Base-by-base conservation (phyloP, 2,113 vertebrate genomes). In the Mirounga angustirostris region DNA sequence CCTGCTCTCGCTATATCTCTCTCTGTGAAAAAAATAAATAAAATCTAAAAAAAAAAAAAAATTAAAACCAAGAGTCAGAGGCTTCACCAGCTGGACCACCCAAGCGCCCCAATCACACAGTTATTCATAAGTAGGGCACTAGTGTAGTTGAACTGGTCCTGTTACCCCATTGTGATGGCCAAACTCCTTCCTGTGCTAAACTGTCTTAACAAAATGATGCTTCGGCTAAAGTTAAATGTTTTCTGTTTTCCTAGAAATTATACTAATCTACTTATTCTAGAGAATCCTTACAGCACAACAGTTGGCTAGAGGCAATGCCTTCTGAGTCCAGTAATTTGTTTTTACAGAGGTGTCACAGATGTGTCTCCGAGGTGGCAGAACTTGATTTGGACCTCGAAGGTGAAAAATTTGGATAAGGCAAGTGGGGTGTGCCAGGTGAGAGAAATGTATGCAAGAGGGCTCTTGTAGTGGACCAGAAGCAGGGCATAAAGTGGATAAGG, bases 301-400 rank as follows among this genome's bases (percentile, higher is more conserved):
- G 36, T 33, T 82, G 92, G 26, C 61, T 59, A 7, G 19, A 91
- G 83, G 11, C 59, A 40, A 1, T 73, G 26, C 52, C 24, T 78
- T 73, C 71, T 36, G 12, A 89, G 22, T 33, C 43, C 54, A 5
- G 36, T 90, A 56, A 61, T 74, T 93, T 95, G 36, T 91, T 58
- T 65, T 95, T 52, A 65, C 10, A 84, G 46, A 56, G 30, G 0
- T 88, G 24, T 80, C 19, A 50, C 21, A 36, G 43, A 76, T 2
- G 26, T 76, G 26, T 76, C 74, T 30, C 43, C 18, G 40, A 74
- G 16, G 26, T 76, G 79, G n/a, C 81, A 36, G 61, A 71, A 30
- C 7, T 79, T 56, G 74, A 73, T 59, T 22, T 74, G 21, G 33
- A 28, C 14, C 11, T 14, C 12, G 65, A 67, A 94, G 26, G 56